phyloP scores from a whole-genome alignment of 2,113 vertebrate genomes.

The Acrocephalus kingi region DNA sequence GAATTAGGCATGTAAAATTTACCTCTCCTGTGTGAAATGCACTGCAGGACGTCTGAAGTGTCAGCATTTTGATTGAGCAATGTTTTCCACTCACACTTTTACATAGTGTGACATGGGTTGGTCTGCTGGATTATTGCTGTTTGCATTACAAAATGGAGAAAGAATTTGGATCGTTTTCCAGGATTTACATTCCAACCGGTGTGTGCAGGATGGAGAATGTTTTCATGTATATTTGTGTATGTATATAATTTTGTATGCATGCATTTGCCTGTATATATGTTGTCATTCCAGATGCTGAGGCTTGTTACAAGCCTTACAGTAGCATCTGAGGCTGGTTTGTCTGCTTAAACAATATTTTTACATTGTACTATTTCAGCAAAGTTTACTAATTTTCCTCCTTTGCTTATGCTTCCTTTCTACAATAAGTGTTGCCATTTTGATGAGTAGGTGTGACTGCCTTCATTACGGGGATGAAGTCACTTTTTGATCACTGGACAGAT shows the following conservation, averaged over 20 bases:
- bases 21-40: neutral
- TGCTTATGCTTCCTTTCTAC: neutral
- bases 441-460: neutral
- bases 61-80: neutral
- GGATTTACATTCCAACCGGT: neutral
- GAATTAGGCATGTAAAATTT: neutral
- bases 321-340: neutral
- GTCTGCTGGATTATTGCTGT: neutral
- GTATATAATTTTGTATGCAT: neutral
- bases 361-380: neutral
- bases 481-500: constrained; percentile 5
- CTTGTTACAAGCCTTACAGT: neutral
- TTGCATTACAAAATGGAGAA: neutral
- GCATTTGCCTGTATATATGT: neutral
- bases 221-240: neutral
- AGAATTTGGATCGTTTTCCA: neutral
- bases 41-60: neutral
- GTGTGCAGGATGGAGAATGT: neutral
- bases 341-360: neutral
- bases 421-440: neutral
- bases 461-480: neutral
- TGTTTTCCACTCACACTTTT: neutral
- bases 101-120: fast-evolving
- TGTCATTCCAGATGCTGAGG: neutral
- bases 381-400: neutral